Evolutionary conservation across 2,797 vertebrate genomes (phyloP).

Genomic region (Crocidura indochinensis): DNA sequence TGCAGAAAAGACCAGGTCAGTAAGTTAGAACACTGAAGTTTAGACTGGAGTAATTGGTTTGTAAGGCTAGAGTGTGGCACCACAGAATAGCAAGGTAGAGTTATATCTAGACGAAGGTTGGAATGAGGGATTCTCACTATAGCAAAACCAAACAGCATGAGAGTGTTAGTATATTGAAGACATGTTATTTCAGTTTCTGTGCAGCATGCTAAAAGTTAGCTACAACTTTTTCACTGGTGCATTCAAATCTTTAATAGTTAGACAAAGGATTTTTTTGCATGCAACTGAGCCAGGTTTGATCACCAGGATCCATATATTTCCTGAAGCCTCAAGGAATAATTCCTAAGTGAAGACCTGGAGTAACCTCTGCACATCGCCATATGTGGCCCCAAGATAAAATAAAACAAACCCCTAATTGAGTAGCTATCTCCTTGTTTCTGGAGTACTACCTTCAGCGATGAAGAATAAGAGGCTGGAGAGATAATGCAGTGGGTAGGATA

Average conservation of each 20-base stretch:
- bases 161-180: constrained; percentile 89
- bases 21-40: constrained; percentile 87
- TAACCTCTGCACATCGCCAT: no score
- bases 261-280: constrained; percentile 66
- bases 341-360: no score
- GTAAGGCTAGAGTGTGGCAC: constrained; percentile 45
- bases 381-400: no score
- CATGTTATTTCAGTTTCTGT: constrained; percentile 87
- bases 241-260: constrained; percentile 86
- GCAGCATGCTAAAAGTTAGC: constrained; percentile 91
- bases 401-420: not conserved
- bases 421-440: not conserved
- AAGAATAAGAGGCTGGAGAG: not conserved
- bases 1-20: constrained; percentile 90
- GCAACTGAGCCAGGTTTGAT: no score
- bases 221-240: constrained; percentile 89
- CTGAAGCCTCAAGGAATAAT: no score
- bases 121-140: constrained; percentile 86
- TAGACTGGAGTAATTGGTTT: constrained; percentile 76
- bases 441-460: constrained; percentile 31
- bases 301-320: no score
- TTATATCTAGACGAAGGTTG: constrained; percentile 82
- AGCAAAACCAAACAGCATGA: constrained; percentile 89
- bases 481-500: no score
- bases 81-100: constrained; percentile 78